These are phyloP conservation scores for Eufriesea mexicana DNA, from an alignment of 1,140 invertebrate genomes.

Conservation along the genomic window DNA sequence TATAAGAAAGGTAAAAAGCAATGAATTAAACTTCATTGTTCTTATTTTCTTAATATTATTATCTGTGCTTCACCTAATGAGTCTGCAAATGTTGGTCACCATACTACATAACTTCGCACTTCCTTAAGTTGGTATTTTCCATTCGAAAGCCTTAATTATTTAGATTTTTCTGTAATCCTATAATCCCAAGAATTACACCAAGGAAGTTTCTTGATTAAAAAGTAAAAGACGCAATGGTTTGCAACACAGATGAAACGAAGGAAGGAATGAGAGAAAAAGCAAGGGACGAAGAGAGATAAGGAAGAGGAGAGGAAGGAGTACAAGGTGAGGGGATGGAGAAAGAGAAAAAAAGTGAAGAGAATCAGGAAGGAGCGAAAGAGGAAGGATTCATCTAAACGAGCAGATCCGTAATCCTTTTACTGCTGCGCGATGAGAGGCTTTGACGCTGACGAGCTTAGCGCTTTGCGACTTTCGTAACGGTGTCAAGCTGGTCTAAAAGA, in stretches of 20 bases:
- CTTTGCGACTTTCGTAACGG: constrained; percentile 64
- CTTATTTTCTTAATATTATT: neutral
- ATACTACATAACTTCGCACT: too few relatives aligned
- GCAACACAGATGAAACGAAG: neutral
- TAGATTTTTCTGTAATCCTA: neutral
- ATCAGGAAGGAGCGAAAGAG: constrained; percentile 32
- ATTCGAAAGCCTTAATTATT: neutral
- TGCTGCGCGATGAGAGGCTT: constrained; percentile 57
- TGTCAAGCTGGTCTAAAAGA: constrained; percentile 65
- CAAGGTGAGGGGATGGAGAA: neutral
- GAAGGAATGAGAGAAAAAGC: neutral
- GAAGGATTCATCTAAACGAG: constrained; percentile 62
- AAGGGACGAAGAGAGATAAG: too few relatives aligned
- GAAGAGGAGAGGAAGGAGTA: constrained; percentile 26
- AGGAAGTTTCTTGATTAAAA: too few relatives aligned
- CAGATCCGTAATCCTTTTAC: constrained; percentile 65
- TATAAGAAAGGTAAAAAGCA: too few relatives aligned
- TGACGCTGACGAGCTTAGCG: constrained; percentile 67
- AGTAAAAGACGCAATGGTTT: neutral
- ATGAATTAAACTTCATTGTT: too few relatives aligned
- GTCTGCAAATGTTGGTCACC: neutral
- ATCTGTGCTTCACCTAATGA: neutral
- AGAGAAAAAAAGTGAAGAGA: constrained; percentile 7
- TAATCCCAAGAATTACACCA: neutral
- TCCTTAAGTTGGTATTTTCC: neutral